These are phyloP conservation scores for Heptranchias perlo DNA, from an alignment of 2,113 vertebrate species.

Conservation along the genomic window DNA sequence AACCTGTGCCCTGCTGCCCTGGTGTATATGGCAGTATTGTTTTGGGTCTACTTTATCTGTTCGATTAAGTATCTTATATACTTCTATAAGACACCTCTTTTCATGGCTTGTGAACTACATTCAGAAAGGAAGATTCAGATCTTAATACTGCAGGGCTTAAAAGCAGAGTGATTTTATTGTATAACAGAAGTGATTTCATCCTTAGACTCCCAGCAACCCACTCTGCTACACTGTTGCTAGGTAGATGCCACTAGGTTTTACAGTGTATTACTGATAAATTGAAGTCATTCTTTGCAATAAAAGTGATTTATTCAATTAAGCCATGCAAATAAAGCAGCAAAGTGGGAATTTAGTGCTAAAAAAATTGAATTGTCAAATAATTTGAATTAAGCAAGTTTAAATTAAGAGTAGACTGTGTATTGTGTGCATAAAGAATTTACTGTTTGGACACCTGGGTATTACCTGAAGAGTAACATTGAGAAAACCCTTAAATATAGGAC, in stretches of 20 bases:
- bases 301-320: constrained; percentile 10
- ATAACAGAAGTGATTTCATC: background rate
- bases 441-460: background rate
- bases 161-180: background rate
- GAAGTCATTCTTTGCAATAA: background rate
- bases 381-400: background rate
- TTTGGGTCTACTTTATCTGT: background rate
- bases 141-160: background rate
- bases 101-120: background rate
- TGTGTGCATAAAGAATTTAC: background rate
- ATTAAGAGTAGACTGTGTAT: background rate
- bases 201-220: background rate
- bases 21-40: background rate
- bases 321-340: background rate
- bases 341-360: background rate
- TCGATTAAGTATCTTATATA: background rate
- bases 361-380: background rate
- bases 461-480: background rate
- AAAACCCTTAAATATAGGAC: background rate
- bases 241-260: background rate
- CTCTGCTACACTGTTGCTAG: background rate
- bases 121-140: background rate
- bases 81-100: background rate
- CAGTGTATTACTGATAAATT: background rate
- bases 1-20: background rate